Percentiles rank a stretch among this genome's conserved stretches.
Evolutionary conservation across 1,140 invertebrate genomes (phyloP).

Genomic region (Homarus americanus): DNA sequence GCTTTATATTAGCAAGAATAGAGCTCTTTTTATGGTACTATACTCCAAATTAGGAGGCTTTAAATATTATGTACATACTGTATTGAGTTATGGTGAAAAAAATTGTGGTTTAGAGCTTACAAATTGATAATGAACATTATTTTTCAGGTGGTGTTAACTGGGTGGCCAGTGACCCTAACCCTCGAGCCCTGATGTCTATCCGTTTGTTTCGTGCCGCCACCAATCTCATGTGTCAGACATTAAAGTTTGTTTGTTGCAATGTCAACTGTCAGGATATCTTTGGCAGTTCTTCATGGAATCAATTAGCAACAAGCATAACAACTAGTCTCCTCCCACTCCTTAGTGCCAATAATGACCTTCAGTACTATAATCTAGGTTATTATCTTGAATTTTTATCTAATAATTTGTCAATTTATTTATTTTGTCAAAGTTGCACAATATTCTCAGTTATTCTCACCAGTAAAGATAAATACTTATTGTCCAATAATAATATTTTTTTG

Average conservation of each 20-base stretch:
- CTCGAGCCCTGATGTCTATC: constrained; percentile 26
- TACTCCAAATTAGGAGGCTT: no score
- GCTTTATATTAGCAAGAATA: no score
- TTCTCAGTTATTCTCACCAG: no score
- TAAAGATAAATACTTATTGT: no score
- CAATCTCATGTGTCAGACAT: background rate
- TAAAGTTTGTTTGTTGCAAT: background rate
- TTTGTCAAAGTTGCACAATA: no score
- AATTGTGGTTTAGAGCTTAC: no score
- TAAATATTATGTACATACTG: no score
- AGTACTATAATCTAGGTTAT: constrained; percentile 55
- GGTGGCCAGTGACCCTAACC: constrained; percentile 39
- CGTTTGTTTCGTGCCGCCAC: constrained; percentile 31
- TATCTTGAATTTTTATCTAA: background rate
- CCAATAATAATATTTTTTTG: no score
- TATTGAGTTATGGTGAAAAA: no score
- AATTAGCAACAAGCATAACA: constrained; percentile 2
- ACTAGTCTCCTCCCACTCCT: constrained; percentile 34
- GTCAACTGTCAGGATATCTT: background rate
- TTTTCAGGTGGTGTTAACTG: constrained; percentile 27
- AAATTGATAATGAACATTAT: no score
- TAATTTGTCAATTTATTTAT: background rate
- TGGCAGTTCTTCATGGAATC: background rate
- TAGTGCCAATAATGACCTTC: constrained; percentile 42
- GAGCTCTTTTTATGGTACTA: no score